A percentile compares a stretch with the other conserved stretches of the same genome.
These are phyloP conservation scores for Tokudaia muenninki DNA, from an alignment of 2,797 vertebrate species.

Conservation along the genomic window DNA sequence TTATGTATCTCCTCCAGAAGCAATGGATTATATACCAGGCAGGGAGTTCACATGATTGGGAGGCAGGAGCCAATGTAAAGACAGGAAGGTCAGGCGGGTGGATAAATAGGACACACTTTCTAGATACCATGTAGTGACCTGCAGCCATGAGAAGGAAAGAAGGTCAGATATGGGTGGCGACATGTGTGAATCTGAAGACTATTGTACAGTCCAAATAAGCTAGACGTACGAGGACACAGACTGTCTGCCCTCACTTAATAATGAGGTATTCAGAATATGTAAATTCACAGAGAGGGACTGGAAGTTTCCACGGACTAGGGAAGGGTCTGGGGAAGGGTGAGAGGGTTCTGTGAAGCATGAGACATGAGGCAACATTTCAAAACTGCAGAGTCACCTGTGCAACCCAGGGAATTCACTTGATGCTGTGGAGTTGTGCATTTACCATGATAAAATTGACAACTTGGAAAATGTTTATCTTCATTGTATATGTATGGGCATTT, in stretches of 20 bases:
- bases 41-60: rapidly evolving
- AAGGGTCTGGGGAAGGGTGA: neutral
- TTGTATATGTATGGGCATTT: neutral
- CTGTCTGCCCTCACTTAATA: neutral
- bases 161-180: rapidly evolving
- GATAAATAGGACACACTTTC: rapidly evolving
- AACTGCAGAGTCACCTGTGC: neutral
- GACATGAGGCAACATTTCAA: neutral
- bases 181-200: too few species aligned
- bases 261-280: neutral
- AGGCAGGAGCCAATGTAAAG: neutral
- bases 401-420: rapidly evolving
- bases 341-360: neutral
- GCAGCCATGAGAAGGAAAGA: neutral
- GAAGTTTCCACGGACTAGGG: neutral
- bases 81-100: neutral
- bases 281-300: neutral
- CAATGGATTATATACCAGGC: too few species aligned
- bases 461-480: neutral
- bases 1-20: rapidly evolving
- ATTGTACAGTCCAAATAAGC: neutral
- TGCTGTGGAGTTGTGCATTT: too few species aligned
- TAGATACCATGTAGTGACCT: rapidly evolving
- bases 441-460: neutral
- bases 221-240: neutral